phyloP scores from a whole-genome alignment of 2,888 invertebrate genomes.

The Ophion slaviceki region DNA sequence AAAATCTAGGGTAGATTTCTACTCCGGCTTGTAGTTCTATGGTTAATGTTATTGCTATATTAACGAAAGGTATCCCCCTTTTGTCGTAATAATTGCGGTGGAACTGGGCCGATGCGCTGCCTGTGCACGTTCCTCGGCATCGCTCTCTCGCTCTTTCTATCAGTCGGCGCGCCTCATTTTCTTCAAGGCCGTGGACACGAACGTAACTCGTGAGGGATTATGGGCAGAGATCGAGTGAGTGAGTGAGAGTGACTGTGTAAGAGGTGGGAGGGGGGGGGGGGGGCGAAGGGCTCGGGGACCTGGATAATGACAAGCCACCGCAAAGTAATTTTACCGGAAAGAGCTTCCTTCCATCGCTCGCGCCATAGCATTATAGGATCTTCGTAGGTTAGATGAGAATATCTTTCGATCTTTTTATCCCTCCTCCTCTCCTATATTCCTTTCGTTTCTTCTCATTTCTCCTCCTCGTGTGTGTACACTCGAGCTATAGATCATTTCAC shows the following conservation, averaged over 20 bases:
- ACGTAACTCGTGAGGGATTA: conserved; percentile 31
- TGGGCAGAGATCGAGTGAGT: conserved; percentile 10
- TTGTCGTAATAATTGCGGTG: conserved; percentile 54
- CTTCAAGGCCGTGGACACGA: conserved; percentile 64
- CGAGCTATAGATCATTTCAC: conserved; percentile 53
- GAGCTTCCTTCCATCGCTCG: conserved; percentile 66
- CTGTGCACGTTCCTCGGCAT: background rate
- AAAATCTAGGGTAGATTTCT: no score
- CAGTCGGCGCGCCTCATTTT: conserved; percentile 66
- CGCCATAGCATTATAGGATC: conserved; percentile 64
- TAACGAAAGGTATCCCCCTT: background rate
- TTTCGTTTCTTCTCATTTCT: conserved; percentile 43
- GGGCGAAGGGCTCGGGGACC: conserved; percentile 68
- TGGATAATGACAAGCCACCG: conserved; percentile 71
- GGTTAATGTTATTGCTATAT: conserved; percentile 20
- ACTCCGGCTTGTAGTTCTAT: no score
- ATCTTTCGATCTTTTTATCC: conserved; percentile 55
- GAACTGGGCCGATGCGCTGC: conserved; percentile 37
- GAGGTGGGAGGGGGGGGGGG: conserved; percentile 44
- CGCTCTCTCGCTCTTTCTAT: conserved; percentile 28
- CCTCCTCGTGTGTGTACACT: conserved; percentile 32
- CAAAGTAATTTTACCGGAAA: conserved; percentile 71
- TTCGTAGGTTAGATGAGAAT: conserved; percentile 69
- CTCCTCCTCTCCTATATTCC: conserved; percentile 22
- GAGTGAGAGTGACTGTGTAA: conserved; percentile 39